These are phyloP conservation scores for Ramphastos sulfuratus DNA, from an alignment of 2,113 vertebrate species.

Conservation along the genomic window DNA sequence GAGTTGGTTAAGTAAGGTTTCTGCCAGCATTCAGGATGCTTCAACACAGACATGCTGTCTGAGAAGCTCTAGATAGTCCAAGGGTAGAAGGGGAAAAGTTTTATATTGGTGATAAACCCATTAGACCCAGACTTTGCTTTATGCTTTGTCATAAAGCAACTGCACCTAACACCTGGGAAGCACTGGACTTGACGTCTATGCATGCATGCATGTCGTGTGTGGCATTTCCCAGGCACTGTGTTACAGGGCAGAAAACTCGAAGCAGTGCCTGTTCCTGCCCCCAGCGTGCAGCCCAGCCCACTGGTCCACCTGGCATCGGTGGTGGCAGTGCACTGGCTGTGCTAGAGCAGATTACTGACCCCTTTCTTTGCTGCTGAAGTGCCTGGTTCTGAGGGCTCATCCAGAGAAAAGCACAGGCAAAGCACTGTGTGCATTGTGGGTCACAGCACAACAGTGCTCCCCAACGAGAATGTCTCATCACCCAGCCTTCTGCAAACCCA, in stretches of 20 bases:
- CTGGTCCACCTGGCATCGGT: fast-evolving
- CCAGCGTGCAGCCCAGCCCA: not conserved
- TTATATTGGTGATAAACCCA: not conserved
- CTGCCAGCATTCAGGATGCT: not conserved
- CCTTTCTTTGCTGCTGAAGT: not conserved
- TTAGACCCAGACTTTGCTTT: not conserved
- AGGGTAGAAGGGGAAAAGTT: not conserved
- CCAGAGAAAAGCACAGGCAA: fast-evolving
- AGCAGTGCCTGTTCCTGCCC: not conserved
- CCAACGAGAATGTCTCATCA: fast-evolving
- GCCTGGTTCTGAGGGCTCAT: not conserved
- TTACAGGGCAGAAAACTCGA: fast-evolving
- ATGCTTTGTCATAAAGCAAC: not conserved
- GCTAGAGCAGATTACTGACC: not conserved
- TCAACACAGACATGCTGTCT: fast-evolving
- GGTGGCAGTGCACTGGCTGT: fast-evolving
- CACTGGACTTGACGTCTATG: not conserved
- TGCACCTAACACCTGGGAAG: not conserved
- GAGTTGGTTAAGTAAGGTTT: not conserved
- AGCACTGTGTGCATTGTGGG: fast-evolving
- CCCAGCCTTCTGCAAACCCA: not conserved
- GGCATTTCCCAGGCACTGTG: not conserved
- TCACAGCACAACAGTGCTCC: fast-evolving
- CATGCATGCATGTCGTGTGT: fast-evolving
- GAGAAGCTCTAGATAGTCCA: not conserved